Evolutionary conservation across 2,888 invertebrate species (phyloP), one percentile per base, ranked within the genome.

Genomic region (Drosophila demipolita): DNA sequence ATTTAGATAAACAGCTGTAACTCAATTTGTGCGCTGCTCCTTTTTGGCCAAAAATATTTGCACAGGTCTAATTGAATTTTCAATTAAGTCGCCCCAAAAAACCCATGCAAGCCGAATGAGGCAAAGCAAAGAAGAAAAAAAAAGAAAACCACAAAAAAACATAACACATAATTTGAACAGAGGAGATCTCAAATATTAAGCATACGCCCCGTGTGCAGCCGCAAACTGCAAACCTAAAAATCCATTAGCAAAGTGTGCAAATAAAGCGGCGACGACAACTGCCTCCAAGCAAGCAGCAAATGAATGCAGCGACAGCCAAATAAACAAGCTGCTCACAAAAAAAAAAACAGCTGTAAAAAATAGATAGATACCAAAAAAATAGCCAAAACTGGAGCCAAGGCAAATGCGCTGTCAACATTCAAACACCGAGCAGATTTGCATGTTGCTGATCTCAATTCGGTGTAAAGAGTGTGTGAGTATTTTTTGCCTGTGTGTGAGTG

Each of bases 51-150:
- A 86, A 86, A 88, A 88, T 87, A 87, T 87, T 87, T 87, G 87
- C 84, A 78, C 89, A 88, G 89, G 82, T 87, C 88, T 87, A 87
- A 87, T 87, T 87, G 87, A 87, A 87, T 88, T 87, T 87, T 88
- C 87, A 88, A 87, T 87, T 88, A 88, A 83, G 87, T 83, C 85
- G 82, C 77, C 67, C 35, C 23, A 17, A 68, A 29, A 38, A 45
- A 36, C 60, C 73, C 57, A 80, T 70, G 76, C 82, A 79, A 83
- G 60, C 66, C 75, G 83, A 88, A 86, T 83, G 86, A 87, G 73
- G 78, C 73, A 64, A 57, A 12, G 59, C 48, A 23, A 45, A n/a
- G 12, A 29, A 26, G n/a, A 36, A 40, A 36, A 59, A 53, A 38
- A n/a, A 45, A 4, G 23, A 26, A 35, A 40, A 26, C 20, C 58